phyloP scores from a whole-genome alignment of 2,888 invertebrate genomes.

The Cepaea hortensis region DNA sequence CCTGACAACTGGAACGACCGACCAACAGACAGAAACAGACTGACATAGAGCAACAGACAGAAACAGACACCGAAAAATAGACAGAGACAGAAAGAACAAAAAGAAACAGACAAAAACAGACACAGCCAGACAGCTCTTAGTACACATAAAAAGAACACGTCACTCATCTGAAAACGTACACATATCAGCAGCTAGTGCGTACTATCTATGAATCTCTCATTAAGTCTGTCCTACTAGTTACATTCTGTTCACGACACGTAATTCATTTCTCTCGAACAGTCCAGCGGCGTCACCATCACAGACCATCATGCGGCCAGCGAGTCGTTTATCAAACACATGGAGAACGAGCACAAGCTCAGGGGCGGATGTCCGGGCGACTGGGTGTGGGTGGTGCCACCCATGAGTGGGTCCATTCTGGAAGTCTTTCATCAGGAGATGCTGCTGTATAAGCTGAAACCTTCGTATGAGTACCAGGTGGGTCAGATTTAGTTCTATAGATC shows the following conservation, averaged over 20 bases:
- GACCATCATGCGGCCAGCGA: slow-evolving; percentile 96
- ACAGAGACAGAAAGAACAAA: background rate
- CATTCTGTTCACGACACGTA: no score
- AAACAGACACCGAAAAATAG: background rate
- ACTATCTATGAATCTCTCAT: no score
- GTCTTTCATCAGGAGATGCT: slow-evolving; percentile 80
- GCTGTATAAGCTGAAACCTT: slow-evolving; percentile 76
- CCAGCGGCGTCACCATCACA: slow-evolving; percentile 91
- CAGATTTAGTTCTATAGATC: slow-evolving; percentile 51
- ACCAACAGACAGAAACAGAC: background rate
- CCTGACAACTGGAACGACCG: no score
- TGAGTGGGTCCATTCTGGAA: slow-evolving; percentile 78
- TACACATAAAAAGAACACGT: background rate
- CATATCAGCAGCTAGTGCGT: background rate
- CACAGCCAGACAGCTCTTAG: background rate
- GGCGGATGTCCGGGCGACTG: slow-evolving; percentile 90
- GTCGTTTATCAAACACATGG: slow-evolving; percentile 87
- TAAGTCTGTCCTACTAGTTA: no score
- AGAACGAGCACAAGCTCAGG: slow-evolving; percentile 78
- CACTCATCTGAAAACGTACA: background rate
- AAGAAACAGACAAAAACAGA: background rate
- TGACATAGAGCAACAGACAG: background rate
- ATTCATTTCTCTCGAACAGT: slow-evolving; percentile 77
- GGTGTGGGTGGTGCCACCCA: slow-evolving; percentile 80
- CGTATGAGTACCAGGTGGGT: slow-evolving; percentile 92